phyloP scores from a whole-genome alignment of 2,888 invertebrate species.

The Drosophila prostipennis region DNA sequence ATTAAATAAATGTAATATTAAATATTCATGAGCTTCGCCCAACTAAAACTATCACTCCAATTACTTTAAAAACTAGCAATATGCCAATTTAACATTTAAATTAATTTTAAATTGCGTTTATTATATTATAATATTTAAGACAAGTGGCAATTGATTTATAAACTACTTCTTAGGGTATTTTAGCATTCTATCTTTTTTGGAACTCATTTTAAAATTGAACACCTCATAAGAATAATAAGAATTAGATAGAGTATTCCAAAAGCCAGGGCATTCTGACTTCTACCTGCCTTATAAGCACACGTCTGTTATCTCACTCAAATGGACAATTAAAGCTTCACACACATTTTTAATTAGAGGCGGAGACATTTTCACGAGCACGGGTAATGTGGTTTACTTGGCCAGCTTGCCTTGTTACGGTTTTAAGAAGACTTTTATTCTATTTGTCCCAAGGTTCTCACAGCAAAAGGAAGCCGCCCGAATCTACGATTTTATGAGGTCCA shows the following conservation, averaged over 20 bases:
- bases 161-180: too few species aligned
- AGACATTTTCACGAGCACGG: constrained; percentile 3
- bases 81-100: too few species aligned
- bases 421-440: constrained; percentile 26
- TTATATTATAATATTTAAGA: too few species aligned
- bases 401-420: constrained; percentile 28
- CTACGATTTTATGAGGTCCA: neutral
- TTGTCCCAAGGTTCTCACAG: constrained; percentile 18
- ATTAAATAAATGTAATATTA: too few species aligned
- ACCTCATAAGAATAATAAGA: neutral
- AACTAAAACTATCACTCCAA: too few species aligned
- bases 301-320: constrained; percentile 16
- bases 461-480: constrained; percentile 20
- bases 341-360: constrained; percentile 30
- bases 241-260: neutral
- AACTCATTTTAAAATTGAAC: too few species aligned
- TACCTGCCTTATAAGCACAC: constrained; percentile 13
- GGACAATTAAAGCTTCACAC: constrained; percentile 23
- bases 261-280: neutral
- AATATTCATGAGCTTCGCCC: too few species aligned
- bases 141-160: too few species aligned
- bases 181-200: too few species aligned
- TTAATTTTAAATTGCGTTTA: too few species aligned
- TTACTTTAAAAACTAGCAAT: too few species aligned
- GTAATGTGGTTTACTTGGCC: neutral